phyloP scores from a whole-genome alignment of 2,797 vertebrate species.

The Sebastes vulpes region DNA sequence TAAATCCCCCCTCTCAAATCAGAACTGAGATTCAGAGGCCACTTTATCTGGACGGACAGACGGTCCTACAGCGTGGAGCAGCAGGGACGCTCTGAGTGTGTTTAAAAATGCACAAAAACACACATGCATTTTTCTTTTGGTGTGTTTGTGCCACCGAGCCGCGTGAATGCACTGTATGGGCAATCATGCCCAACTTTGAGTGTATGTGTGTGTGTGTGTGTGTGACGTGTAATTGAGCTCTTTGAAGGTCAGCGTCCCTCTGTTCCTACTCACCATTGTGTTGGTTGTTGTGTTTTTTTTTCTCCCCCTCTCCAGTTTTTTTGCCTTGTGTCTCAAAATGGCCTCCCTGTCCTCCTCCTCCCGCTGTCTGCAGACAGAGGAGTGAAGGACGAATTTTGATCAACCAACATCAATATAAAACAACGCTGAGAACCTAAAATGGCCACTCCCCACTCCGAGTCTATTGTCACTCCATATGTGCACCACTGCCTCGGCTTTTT shows the following conservation, averaged over 20 bases:
- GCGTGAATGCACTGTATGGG: constrained; percentile 34
- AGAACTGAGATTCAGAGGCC: constrained; percentile 75
- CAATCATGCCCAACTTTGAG: constrained; percentile 60
- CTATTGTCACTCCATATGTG: constrained; percentile 23
- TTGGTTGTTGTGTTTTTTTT: constrained; percentile 41
- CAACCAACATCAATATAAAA: constrained; percentile 46
- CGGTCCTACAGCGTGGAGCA: constrained; percentile 67
- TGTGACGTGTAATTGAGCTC: constrained; percentile 70
- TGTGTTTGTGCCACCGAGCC: constrained; percentile 19
- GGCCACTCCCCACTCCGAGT: constrained; percentile 34
- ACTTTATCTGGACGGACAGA: constrained; percentile 81
- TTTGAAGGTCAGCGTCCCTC: constrained; percentile 80
- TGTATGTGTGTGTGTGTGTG: constrained; percentile 29
- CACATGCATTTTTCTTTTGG: not conserved
- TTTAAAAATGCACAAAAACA: constrained; percentile 32
- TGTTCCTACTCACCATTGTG: constrained; percentile 66
- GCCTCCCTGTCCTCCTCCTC: constrained; percentile 53
- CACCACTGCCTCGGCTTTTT: not conserved
- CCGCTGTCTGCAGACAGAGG: constrained; percentile 40
- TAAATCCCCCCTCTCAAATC: constrained; percentile 66
- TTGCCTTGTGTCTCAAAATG: constrained; percentile 72
- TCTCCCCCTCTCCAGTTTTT: constrained; percentile 36
- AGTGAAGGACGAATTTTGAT: constrained; percentile 64
- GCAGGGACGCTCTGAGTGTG: constrained; percentile 51
- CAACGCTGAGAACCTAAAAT: constrained; percentile 45